These are phyloP conservation scores for Peromyscus leucopus DNA, from an alignment of 2,113 vertebrate genomes.

Conservation along the genomic window DNA sequence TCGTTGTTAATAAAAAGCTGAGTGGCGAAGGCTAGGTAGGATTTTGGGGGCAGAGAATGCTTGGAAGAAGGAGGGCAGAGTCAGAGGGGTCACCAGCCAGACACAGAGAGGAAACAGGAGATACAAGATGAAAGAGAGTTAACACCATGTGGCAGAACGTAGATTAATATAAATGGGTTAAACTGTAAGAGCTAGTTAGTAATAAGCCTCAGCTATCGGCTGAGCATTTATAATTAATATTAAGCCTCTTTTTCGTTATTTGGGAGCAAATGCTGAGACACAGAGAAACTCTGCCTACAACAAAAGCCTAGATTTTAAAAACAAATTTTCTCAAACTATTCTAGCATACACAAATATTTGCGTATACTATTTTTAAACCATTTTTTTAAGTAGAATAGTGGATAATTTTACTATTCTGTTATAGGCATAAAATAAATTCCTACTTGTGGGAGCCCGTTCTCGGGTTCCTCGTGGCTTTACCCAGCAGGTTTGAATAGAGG, in stretches of 20 bases:
- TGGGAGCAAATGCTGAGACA: not conserved
- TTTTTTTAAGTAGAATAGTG: conserved; percentile 3
- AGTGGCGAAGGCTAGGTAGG: not conserved
- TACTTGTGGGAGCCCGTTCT: not conserved
- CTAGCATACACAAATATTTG: not conserved
- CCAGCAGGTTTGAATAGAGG: no score
- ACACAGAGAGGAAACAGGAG: not conserved
- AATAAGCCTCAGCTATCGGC: not conserved
- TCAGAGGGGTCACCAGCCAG: not conserved
- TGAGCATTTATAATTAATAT: not conserved
- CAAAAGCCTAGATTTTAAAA: conserved; percentile 43
- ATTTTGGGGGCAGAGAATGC: not conserved
- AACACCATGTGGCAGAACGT: not conserved
- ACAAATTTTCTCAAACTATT: conserved; percentile 48
- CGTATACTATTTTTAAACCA: conserved; percentile 35
- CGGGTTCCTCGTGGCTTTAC: no score
- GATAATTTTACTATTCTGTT: conserved; percentile 53
- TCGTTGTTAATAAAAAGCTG: not conserved
- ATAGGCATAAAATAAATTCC: conserved; percentile 39
- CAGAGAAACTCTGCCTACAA: not conserved
- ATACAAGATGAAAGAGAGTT: not conserved
- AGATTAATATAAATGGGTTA: not conserved
- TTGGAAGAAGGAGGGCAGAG: not conserved
- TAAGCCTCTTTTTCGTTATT: not conserved
- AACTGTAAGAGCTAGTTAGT: not conserved